These are phyloP conservation scores for Rhipidura dahli DNA, from an alignment of 2,113 vertebrate species.

Conservation along the genomic window DNA sequence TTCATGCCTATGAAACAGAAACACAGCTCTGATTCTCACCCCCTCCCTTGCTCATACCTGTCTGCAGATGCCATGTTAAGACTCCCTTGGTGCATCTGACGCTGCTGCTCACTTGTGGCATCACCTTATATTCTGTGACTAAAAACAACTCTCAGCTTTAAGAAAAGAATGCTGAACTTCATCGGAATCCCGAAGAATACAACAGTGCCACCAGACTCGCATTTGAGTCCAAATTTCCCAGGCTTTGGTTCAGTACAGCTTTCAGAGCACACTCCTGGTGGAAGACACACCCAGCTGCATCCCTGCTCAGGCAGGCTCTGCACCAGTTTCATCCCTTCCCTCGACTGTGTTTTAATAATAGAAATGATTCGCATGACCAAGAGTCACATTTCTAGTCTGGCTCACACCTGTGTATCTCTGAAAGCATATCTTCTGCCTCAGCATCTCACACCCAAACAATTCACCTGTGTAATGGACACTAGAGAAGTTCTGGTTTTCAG, in stretches of 20 bases:
- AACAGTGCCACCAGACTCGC: not conserved
- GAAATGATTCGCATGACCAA: not conserved
- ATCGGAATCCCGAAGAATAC: not conserved
- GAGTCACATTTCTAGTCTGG: not conserved
- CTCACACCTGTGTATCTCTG: not conserved
- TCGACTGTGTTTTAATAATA: not conserved
- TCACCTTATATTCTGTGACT: not conserved
- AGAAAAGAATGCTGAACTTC: not conserved
- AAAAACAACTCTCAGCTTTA: not conserved
- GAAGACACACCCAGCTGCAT: not conserved
- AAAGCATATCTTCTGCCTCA: not conserved
- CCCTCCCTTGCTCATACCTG: not conserved
- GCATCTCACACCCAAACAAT: not conserved
- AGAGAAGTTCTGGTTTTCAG: not conserved
- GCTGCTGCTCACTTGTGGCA: not conserved
- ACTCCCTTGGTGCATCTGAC: not conserved
- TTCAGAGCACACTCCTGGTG: not conserved
- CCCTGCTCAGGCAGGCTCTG: not conserved
- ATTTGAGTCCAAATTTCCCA: not conserved
- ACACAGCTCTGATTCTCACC: not conserved
- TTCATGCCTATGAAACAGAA: not conserved
- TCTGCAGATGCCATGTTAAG: not conserved
- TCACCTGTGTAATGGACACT: not conserved
- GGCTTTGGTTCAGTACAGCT: not conserved
- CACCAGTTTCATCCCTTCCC: not conserved